Evolutionary conservation across 1,140 invertebrate genomes (phyloP), one percentile per base, ranked within the genome.

Genomic region (Ericerus pela): DNA sequence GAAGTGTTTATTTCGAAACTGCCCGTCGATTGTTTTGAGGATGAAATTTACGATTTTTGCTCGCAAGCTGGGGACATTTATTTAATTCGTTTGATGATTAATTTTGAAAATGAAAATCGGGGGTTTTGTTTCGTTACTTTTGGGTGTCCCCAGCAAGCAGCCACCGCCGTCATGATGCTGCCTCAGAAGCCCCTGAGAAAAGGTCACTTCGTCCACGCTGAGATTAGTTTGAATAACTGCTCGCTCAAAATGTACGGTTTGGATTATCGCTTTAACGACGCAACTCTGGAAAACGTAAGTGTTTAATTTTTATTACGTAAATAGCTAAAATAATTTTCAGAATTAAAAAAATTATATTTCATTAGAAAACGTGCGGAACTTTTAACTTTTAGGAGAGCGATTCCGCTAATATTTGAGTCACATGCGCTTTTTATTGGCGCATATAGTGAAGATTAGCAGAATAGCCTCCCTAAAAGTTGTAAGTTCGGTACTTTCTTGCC

Each of bases 41-140:
- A 54, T 36, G 53, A 54, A 33, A 30, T 54, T 10, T 54, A 33
- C 53, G 29, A 30, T 16, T 54, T 54, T 36, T 54, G 29, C 62
- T 65, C 70, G 0, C 59, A 51, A 5, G 65, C 75, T n/a, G 80
- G 79, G 0, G 67, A 30, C 5, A 36, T 54, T 33, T 54, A 33
- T 20, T 20, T 31, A 3, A 54, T 54, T 2, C 29, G 53, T n/a
- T 33, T 54, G 29, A 54, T 54, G 53, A 54, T 54, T 24, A 36
- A 54, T 47, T 47, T 47, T 14, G 41, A 47, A 47, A 47, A 47
- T 47, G 41, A 47, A 22, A 47, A 47, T 24, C 2, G 41, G 26
- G 41, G 41, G 26, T 47, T 47, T 47, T 47, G 41, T 47, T 47
- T 47, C 41, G 41, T 47, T 14, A 47, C 41, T 10, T 47, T 47